Conservation (phyloP, 2,888 invertebrate species). For the Colletes collaris region DNA sequence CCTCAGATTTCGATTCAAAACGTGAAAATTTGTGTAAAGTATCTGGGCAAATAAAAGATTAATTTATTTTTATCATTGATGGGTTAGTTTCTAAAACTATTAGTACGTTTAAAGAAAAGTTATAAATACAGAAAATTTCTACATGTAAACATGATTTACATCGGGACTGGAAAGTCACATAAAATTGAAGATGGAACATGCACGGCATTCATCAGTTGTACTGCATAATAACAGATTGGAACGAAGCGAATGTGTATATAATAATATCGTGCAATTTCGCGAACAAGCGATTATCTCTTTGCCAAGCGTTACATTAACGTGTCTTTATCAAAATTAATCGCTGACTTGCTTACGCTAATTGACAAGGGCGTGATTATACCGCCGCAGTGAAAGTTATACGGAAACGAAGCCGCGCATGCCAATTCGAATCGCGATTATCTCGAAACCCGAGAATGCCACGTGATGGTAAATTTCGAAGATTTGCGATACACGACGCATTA, state of each 20-base stretch:
- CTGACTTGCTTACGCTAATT: slow-evolving; percentile 69
- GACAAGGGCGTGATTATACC: slow-evolving; percentile 63
- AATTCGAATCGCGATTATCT: slow-evolving; percentile 36
- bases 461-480: slow-evolving; percentile 33
- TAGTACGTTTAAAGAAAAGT: too few species aligned
- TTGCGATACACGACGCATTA: neutral
- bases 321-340: slow-evolving; percentile 75
- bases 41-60: too few species aligned
- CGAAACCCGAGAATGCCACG: slow-evolving; percentile 34
- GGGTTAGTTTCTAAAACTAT: too few species aligned
- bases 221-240: neutral
- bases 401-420: slow-evolving; percentile 49
- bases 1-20: too few species aligned
- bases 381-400: slow-evolving; percentile 61
- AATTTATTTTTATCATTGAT: too few species aligned
- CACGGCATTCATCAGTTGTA: neutral
- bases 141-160: neutral
- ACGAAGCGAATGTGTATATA: slow-evolving; percentile 22
- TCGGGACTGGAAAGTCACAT: neutral
- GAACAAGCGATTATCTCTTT: slow-evolving; percentile 68
- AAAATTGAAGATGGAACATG: neutral
- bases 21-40: too few species aligned
- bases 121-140: neutral
- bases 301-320: slow-evolving; percentile 63
- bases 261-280: slow-evolving; percentile 61